Base-by-base conservation (phyloP, 2,888 invertebrate species). In the Microplitis manilae region DNA sequence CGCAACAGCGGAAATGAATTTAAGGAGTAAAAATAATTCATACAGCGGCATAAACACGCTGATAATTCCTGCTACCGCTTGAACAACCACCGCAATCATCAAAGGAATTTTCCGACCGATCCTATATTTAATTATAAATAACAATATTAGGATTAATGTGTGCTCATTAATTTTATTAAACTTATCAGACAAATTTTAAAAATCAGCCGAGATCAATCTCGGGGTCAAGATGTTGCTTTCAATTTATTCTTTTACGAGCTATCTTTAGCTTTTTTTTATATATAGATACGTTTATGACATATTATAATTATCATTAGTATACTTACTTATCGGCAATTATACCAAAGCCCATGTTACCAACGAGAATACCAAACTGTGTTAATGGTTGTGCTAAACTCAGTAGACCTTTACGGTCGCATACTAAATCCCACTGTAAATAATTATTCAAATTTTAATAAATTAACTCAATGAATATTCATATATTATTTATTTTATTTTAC, bases 41-140 rank as follows among this genome's bases (percentile, higher is more conserved):
- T 93, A 92, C 85, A 92, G 90, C 5, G 93, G 92, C 2, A 91
- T 91, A 68, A 92, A 90, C 0, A 93, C 92, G 50, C 93, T 93
- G 15, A 91, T 78, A 40, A 92, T 90, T 73, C 93, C 94, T 9
- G 92, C 87, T 13, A 92, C 89, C 9, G 91, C 90, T 87, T 93
- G 93, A 30, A 92, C 87, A 41, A 91, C 85, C 73, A 93, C 90
- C n/a, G 94, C 92, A 60, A 93, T 87, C 83, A 94, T 88, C 74
- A 93, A 90, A 5, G 93, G 93, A 68, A 90, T 90, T 89, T 93
- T 94, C 40, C 94, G 91, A 1, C 94, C 94, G 85, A 92, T 7
- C 50, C 50, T 50, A 50, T 13, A 50, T 50, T 50, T 8, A 50
- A 50, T 13, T 8, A 50, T 50, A 50, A 50, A 50, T 50, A 13